Percentiles rank a stretch among this genome's conserved stretches.
Conservation (phyloP, 1,140 invertebrate species). For the Drosophila sechellia region DNA sequence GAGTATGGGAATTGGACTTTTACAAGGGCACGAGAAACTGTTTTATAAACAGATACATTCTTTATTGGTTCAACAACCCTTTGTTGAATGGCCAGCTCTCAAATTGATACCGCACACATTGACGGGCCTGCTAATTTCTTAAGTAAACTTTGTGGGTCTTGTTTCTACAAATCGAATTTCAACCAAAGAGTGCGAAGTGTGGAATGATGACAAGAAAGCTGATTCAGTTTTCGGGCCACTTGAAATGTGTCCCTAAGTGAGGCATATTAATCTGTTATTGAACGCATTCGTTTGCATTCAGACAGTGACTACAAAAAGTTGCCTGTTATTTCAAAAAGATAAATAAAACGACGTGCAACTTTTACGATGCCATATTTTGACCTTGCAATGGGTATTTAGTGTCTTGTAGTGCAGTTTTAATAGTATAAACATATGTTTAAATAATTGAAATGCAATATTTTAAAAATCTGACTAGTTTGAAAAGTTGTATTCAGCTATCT, state of each 20-base stretch:
- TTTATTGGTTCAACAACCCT: conserved; percentile 33
- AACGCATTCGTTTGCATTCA: conserved; percentile 11
- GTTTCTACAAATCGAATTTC: conserved; percentile 53
- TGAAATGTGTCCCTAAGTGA: conserved; percentile 40
- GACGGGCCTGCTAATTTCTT: conserved; percentile 56
- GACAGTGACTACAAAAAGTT: not conserved
- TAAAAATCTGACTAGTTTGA: too few relatives aligned
- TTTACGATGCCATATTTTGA: too few relatives aligned
- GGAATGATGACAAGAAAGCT: conserved; percentile 42
- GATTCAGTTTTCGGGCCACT: conserved; percentile 59
- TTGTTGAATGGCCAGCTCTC: conserved; percentile 42
- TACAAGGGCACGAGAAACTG: conserved; percentile 5
- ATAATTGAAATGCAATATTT: too few relatives aligned
- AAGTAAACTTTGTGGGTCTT: conserved; percentile 60
- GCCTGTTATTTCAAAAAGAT: not conserved
- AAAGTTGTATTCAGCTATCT: too few relatives aligned
- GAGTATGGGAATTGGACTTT: not conserved
- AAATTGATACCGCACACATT: conserved; percentile 61
- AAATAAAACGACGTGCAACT: not conserved
- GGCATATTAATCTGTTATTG: conserved; percentile 30
- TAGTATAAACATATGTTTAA: too few relatives aligned
- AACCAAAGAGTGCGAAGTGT: conserved; percentile 16
- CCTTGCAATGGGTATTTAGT: too few relatives aligned
- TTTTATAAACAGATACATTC: conserved; percentile 35
- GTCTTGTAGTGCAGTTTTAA: too few relatives aligned